Evolutionary conservation across 2,797 vertebrate species (phyloP).

Genomic region (Liparis tanakae): DNA sequence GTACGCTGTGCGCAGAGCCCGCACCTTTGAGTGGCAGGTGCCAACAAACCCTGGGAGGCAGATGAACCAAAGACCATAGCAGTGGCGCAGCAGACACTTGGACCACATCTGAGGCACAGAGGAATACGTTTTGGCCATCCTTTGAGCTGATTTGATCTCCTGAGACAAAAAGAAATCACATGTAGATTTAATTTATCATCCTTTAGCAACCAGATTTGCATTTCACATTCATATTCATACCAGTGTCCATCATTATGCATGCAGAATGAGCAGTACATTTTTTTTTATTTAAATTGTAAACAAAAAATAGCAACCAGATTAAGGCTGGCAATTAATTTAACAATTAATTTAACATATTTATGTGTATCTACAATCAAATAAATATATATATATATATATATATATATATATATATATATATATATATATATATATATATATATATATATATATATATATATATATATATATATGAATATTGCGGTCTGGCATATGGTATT

Average conservation of each 20-base stretch:
- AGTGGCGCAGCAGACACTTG: conserved; percentile 94
- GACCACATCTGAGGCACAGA: conserved; percentile 99
- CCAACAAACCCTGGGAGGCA: conserved; percentile 94
- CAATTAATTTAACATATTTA: neutral
- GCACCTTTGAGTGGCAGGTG: conserved; percentile 95
- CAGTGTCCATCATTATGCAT: neutral
- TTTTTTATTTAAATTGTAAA: neutral
- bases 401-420: no score
- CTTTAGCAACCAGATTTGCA: conserved; percentile 15
- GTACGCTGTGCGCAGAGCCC: conserved; percentile 93
- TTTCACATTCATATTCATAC: conserved; percentile 27
- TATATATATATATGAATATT: no score
- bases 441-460: no score
- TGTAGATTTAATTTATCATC: neutral
- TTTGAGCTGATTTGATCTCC: conserved; percentile 97
- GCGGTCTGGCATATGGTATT: neutral
- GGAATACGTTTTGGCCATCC: conserved; percentile 94
- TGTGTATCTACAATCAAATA: conserved; percentile 1
- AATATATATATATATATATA: no score
- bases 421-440: no score
- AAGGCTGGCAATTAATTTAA: no score
- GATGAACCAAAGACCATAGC: conserved; percentile 98
- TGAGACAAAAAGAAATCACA: conserved; percentile 69
- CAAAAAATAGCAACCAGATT: neutral
- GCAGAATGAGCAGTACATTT: neutral